phyloP scores from a whole-genome alignment of 2,888 invertebrate species.

The Amphipoea lucens region DNA sequence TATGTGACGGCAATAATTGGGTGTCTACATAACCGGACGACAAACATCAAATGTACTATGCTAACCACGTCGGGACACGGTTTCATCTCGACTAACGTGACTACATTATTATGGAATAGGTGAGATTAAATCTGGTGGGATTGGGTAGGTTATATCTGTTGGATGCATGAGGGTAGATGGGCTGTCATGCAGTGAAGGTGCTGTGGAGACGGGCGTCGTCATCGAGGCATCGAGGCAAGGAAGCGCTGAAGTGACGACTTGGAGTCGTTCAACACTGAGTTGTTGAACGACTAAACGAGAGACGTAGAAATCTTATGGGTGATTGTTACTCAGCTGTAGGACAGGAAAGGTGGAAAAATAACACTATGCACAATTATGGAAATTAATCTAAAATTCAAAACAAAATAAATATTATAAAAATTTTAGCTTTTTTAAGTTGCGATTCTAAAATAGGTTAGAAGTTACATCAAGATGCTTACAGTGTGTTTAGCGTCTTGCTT shows the following conservation, averaged over 20 bases:
- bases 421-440: neutral
- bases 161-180: neutral
- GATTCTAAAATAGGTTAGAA: neutral
- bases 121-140: constrained; percentile 9
- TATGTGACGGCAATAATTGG: constrained; percentile 41
- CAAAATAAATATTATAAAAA: neutral
- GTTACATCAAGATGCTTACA: neutral
- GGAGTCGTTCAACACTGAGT: neutral
- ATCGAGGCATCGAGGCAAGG: too few species aligned
- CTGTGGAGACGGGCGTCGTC: neutral
- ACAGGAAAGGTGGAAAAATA: too few species aligned
- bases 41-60: constrained; percentile 21
- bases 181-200: neutral
- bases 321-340: neutral
- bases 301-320: neutral
- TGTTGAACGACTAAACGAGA: too few species aligned
- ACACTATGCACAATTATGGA: neutral
- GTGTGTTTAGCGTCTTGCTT: too few species aligned
- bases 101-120: constrained; percentile 13
- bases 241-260: neutral
- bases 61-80: neutral
- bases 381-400: neutral
- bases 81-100: neutral
- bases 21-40: constrained; percentile 6
- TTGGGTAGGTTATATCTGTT: neutral